Conservation (phyloP, 2,113 vertebrate genomes). For the Galbula dea region DNA sequence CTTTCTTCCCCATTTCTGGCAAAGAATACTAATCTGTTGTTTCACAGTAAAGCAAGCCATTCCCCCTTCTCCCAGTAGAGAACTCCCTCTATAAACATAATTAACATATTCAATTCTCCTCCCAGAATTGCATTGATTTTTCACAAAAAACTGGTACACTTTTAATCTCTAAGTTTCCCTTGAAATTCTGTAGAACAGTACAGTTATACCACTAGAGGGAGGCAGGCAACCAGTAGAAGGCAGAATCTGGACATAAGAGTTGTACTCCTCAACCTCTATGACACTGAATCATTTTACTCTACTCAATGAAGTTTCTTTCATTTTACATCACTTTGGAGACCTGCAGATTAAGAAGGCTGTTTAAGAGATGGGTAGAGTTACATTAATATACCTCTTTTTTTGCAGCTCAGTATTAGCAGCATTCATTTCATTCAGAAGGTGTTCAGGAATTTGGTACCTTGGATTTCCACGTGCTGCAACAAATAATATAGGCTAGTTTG, state of each 20-base stretch:
- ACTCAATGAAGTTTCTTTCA: background rate
- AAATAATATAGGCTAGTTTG: background rate
- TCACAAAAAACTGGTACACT: background rate
- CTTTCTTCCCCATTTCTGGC: background rate
- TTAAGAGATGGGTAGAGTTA: background rate
- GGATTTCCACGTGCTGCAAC: slow-evolving; percentile 83
- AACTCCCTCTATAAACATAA: background rate
- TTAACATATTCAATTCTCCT: background rate
- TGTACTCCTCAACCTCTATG: background rate
- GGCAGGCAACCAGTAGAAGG: background rate
- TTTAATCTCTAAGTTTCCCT: background rate
- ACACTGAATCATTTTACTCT: background rate
- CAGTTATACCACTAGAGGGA: background rate
- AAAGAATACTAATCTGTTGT: background rate
- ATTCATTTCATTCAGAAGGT: slow-evolving; percentile 84
- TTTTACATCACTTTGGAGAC: background rate
- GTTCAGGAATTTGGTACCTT: slow-evolving; percentile 82
- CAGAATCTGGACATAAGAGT: background rate
- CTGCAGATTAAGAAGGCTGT: background rate
- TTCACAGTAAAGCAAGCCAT: background rate
- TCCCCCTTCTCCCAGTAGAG: background rate
- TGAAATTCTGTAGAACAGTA: background rate
- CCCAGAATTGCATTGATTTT: background rate
- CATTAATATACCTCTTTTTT: slow-evolving; percentile 76
- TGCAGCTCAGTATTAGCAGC: slow-evolving; percentile 82